phyloP scores from a whole-genome alignment of 2,888 invertebrate genomes.

The Drosophila nr. perissopoda region DNA sequence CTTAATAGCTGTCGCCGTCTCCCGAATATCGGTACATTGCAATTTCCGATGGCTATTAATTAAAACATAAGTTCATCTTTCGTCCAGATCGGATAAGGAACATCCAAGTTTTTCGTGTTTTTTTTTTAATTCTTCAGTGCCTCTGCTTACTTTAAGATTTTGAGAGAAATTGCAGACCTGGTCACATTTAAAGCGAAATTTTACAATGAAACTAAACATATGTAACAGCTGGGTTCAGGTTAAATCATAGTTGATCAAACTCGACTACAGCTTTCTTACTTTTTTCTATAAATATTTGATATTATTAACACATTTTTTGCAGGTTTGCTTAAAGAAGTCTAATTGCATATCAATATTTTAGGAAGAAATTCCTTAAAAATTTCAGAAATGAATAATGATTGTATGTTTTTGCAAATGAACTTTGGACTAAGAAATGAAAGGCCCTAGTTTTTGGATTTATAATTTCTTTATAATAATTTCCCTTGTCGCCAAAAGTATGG shows the following conservation, averaged over 20 bases:
- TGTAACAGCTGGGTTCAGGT: neutral
- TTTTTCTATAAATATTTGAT: neutral
- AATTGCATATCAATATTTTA: neutral
- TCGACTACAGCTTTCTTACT: neutral
- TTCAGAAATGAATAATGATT: too few relatives aligned
- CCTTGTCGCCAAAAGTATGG: too few relatives aligned
- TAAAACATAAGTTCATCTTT: too few relatives aligned
- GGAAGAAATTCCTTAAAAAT: neutral
- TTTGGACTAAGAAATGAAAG: too few relatives aligned
- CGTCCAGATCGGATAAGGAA: too few relatives aligned
- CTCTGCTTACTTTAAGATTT: neutral
- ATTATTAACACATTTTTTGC: neutral
- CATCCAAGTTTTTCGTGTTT: too few relatives aligned
- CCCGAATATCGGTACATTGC: too few relatives aligned
- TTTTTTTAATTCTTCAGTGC: neutral
- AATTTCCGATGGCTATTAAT: too few relatives aligned
- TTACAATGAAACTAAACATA: neutral
- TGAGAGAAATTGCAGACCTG: neutral
- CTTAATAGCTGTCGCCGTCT: too few relatives aligned
- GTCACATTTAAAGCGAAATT: neutral
- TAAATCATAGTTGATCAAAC: neutral
- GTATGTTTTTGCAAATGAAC: too few relatives aligned
- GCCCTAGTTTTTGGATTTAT: too few relatives aligned
- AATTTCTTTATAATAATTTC: too few relatives aligned
- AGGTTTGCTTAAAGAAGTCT: neutral